Conservation (phyloP, 2,888 invertebrate genomes). For the Theodoxus fluviatilis region DNA sequence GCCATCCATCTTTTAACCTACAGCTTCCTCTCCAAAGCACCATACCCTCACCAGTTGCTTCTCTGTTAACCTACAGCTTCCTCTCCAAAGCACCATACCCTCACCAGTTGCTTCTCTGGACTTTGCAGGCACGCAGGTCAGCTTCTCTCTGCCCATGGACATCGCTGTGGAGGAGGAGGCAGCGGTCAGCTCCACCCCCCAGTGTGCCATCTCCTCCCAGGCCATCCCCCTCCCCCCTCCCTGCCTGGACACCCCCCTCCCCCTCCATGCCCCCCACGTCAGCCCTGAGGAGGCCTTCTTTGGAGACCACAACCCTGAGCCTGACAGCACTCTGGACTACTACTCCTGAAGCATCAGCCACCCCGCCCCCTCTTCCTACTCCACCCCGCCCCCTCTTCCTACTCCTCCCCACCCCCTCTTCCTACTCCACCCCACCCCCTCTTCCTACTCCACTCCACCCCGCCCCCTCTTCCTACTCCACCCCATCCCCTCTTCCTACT, state of each 20-base stretch:
- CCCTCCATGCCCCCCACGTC: conserved; percentile 11
- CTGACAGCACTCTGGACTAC: background rate
- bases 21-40: background rate
- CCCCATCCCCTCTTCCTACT: background rate
- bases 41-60: background rate
- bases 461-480: background rate
- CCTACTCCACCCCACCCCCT: background rate
- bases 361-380: background rate
- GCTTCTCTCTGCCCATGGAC: conserved; percentile 30
- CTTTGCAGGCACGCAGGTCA: conserved; percentile 26
- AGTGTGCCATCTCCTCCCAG: conserved; percentile 20
- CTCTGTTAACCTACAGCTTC: background rate
- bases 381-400: background rate
- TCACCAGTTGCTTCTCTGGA: background rate
- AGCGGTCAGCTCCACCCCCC: background rate
- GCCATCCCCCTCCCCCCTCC: conserved; percentile 11
- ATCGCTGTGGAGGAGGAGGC: conserved; percentile 27
- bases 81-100: background rate
- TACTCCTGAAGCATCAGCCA: background rate
- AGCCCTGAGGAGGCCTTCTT: background rate
- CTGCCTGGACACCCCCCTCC: background rate
- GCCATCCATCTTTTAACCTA: background rate
- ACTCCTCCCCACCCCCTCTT: background rate
- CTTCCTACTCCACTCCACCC: background rate
- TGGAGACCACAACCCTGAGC: background rate